Evolutionary conservation across 1,140 invertebrate species (phyloP).

Genomic region (Drosophila melanogaster): Release_6_plus_ISO1_MT NC_004354.4:10883501-10884000

Average conservation of each 20-base stretch:
- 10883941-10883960: conserved; percentile 17
- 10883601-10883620: conserved; percentile 14
- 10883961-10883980: conserved; percentile 69
- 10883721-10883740: not conserved
- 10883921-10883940: not conserved
- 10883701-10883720: too few species aligned
- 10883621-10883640: not conserved
- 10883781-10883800: conserved; percentile 41
- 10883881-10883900: conserved; percentile 12
- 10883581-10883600: not conserved
- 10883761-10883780: conserved; percentile 34
- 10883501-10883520: conserved; percentile 12
- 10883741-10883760: conserved; percentile 76
- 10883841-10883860: conserved; percentile 7
- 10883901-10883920: not conserved
- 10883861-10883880: conserved; percentile 22
- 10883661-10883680: conserved; percentile 43
- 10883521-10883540: conserved; percentile 1
- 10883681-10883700: conserved; percentile 16
- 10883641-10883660: conserved; percentile 1
- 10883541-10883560: not conserved
- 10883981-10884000: conserved; percentile 39
- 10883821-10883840: conserved; percentile 80
- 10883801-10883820: conserved; percentile 73
- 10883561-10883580: not conserved